phyloP scores from a whole-genome alignment of 92 coral and sea anemone genomes.

The Epizoanthus illoricatus region DNA sequence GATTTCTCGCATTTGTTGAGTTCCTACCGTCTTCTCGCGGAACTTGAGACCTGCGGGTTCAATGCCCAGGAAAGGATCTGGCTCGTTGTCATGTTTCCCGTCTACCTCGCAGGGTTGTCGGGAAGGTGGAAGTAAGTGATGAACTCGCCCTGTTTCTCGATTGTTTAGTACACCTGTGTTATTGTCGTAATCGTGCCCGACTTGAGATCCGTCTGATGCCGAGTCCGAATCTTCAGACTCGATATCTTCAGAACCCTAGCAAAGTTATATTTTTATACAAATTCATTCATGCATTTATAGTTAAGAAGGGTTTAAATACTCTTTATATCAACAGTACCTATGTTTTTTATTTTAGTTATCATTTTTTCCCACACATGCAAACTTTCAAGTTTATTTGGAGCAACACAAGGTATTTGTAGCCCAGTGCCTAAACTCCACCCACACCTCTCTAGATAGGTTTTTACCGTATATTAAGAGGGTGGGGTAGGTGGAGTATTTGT shows the following conservation, averaged over 20 bases:
- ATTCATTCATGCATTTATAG: conserved; percentile 8
- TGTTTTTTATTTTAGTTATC: too few species aligned
- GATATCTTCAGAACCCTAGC: conserved; percentile 67
- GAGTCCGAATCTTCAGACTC: conserved; percentile 45
- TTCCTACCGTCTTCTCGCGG: conserved; percentile 26
- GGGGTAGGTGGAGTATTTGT: too few species aligned
- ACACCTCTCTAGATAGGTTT: too few species aligned
- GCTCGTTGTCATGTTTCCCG: conserved; percentile 22
- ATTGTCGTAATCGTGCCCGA: conserved; percentile 78
- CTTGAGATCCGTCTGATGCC: conserved; percentile 40
- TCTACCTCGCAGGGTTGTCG: conserved; percentile 86
- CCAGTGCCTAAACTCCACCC: too few species aligned
- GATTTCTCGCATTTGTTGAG: background rate
- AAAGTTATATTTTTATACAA: conserved; percentile 33
- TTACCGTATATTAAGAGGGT: too few species aligned
- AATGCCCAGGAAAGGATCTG: conserved; percentile 27
- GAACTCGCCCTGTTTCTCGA: conserved; percentile 78
- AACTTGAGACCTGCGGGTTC: conserved; percentile 23
- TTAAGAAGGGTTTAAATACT: too few species aligned
- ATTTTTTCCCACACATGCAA: too few species aligned
- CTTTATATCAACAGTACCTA: too few species aligned
- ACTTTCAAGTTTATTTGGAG: too few species aligned
- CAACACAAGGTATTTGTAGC: too few species aligned
- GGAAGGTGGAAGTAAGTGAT: conserved; percentile 81
- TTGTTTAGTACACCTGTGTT: conserved; percentile 81